These are phyloP conservation scores for Aporophyla lueneburgensis DNA, from an alignment of 2,888 invertebrate species.

Conservation along the genomic window DNA sequence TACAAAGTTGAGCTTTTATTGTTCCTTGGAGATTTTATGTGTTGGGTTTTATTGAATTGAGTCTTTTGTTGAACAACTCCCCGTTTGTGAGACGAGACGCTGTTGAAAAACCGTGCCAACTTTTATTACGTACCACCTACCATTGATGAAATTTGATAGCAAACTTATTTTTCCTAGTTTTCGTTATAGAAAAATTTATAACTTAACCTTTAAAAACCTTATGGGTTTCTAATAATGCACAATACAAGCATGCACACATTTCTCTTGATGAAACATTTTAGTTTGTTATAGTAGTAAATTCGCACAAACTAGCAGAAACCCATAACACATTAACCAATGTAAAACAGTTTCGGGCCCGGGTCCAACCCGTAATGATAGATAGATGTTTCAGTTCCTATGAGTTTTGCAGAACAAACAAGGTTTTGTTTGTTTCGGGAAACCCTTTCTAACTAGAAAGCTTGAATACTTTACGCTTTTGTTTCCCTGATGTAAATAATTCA, in stretches of 20 bases:
- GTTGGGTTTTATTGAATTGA: constrained; percentile 76
- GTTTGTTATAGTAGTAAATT: constrained; percentile 11
- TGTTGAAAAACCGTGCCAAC: constrained; percentile 54
- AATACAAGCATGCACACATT: not conserved
- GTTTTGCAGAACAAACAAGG: constrained; percentile 59
- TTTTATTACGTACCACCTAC: constrained; percentile 55
- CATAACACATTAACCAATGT: constrained; percentile 53
- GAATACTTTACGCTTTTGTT: constrained; percentile 47
- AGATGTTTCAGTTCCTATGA: constrained; percentile 56
- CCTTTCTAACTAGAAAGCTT: constrained; percentile 32
- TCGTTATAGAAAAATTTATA: not conserved
- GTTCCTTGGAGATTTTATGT: constrained; percentile 72
- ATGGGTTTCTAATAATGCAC: too few relatives aligned
- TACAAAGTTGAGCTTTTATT: constrained; percentile 75
- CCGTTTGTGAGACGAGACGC: constrained; percentile 48
- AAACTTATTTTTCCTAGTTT: constrained; percentile 9
- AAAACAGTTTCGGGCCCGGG: constrained; percentile 54
- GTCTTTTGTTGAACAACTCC: constrained; percentile 68
- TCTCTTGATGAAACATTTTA: not conserved
- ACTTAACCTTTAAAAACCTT: too few relatives aligned
- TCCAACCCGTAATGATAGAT: constrained; percentile 51
- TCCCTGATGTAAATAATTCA: constrained; percentile 27
- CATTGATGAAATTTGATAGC: constrained; percentile 47
- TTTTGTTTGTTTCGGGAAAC: constrained; percentile 52
- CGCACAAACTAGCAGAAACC: constrained; percentile 22